Conservation (phyloP, 2,888 invertebrate species). For the Sesia bembeciformis region DNA sequence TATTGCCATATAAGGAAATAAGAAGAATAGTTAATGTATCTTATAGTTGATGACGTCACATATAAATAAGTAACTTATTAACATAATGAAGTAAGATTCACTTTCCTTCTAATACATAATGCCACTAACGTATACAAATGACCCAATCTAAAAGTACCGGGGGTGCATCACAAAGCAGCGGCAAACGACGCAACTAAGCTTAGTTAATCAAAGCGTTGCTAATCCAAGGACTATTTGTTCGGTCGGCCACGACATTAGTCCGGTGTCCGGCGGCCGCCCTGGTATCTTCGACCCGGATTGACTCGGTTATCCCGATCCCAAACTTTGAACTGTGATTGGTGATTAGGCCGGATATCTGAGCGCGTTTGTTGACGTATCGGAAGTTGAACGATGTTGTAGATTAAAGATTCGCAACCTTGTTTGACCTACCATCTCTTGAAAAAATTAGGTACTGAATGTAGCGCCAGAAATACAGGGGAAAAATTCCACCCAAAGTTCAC, state of each 20-base stretch:
- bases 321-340: constrained; percentile 6
- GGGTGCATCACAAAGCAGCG: constrained; percentile 59
- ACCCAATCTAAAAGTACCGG: constrained; percentile 27
- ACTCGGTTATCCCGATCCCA: constrained; percentile 2
- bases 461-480: too few relatives aligned
- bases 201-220: constrained; percentile 21
- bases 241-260: constrained; percentile 9
- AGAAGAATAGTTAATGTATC: too few relatives aligned
- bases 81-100: too few relatives aligned
- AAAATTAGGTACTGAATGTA: too few relatives aligned
- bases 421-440: too few relatives aligned
- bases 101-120: neutral
- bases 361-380: neutral
- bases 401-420: too few relatives aligned
- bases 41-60: too few relatives aligned
- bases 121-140: neutral
- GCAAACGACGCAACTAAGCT: constrained; percentile 38
- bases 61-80: too few relatives aligned
- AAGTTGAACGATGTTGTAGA: too few relatives aligned
- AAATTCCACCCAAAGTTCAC: too few relatives aligned
- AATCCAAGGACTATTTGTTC: constrained; percentile 9
- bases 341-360: constrained; percentile 1
- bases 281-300: neutral
- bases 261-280: constrained; percentile 2
- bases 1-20: too few relatives aligned